Base-by-base conservation (phyloP, 1,140 invertebrate species). In the Rhyzopertha dominica region DNA sequence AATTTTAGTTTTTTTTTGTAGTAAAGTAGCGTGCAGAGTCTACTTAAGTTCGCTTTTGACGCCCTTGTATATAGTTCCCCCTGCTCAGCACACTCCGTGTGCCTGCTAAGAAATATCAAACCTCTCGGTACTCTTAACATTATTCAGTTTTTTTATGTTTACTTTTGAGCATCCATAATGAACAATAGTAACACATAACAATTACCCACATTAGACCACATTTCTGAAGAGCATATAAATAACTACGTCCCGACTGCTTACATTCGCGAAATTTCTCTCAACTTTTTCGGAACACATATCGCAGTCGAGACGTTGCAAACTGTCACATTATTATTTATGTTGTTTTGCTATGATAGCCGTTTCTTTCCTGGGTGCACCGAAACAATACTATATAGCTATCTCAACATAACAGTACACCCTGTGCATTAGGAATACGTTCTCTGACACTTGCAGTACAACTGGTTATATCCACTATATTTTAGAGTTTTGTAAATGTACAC, bases 201-300 rank as follows among this genome's bases (percentile, higher is more conserved):
- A 50, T 58, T 61, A 48, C 62, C 62, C 61, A 65, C 62, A 65
- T 61, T 61, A 43, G 54, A 65, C 49, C 62, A 51, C 53, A 54
- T 54, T 63, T 58, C 60, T 61, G 62, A 62, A 62, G 56, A 58
- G 51, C 36, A 29, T n/a, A n/a, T n/a, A n/a, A n/a, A n/a, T n/a
- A n/a, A n/a, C n/a, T n/a, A n/a, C n/a, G n/a, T n/a, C n/a, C n/a
- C n/a, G n/a, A n/a, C n/a, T n/a, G n/a, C n/a, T n/a, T n/a, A n/a
- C n/a, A n/a, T n/a, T n/a, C n/a, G n/a, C n/a, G n/a, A n/a, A n/a
- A n/a, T n/a, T n/a, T n/a, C n/a, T n/a, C n/a, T n/a, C n/a, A n/a
- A n/a, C n/a, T n/a, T n/a, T n/a, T n/a, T n/a, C n/a, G n/a, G n/a
- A n/a, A n/a, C n/a, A n/a, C n/a, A n/a, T n/a, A n/a, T n/a, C n/a